phyloP scores from a whole-genome alignment of 2,113 vertebrate species.

The Campylomormyrus numenius region DNA sequence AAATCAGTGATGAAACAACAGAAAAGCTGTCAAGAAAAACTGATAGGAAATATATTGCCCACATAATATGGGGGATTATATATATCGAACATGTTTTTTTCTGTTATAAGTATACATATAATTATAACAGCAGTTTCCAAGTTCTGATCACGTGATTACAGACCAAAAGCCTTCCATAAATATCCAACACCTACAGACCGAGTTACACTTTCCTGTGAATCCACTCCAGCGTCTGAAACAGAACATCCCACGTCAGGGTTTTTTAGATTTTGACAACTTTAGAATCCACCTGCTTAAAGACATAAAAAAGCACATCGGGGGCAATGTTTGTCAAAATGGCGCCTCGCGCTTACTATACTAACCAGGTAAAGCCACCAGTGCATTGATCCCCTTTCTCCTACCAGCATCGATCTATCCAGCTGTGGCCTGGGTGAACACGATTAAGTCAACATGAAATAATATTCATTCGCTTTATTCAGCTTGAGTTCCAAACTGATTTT shows the following conservation, averaged over 20 bases:
- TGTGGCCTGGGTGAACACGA: not conserved
- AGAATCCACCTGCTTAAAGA: not conserved
- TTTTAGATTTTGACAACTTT: not conserved
- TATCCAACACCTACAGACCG: not conserved
- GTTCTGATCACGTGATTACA: not conserved
- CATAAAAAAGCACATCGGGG: not conserved
- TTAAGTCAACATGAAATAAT: not conserved
- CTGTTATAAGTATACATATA: not conserved
- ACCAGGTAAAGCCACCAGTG: not conserved
- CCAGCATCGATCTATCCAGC: not conserved
- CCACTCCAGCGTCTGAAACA: not conserved
- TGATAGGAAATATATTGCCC: not conserved
- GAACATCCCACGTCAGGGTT: not conserved
- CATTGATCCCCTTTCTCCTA: not conserved
- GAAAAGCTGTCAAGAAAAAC: not conserved
- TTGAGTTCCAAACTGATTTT: not conserved
- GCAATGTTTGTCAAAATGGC: not conserved
- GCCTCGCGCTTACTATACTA: not conserved
- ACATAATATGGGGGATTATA: not conserved
- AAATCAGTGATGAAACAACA: not conserved
- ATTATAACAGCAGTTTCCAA: not conserved
- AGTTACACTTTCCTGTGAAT: not conserved
- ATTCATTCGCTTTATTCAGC: not conserved
- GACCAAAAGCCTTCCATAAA: not conserved
- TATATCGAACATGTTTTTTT: not conserved